Conservation (phyloP, 2,797 vertebrate species). For the Iguana delicatissima region DNA sequence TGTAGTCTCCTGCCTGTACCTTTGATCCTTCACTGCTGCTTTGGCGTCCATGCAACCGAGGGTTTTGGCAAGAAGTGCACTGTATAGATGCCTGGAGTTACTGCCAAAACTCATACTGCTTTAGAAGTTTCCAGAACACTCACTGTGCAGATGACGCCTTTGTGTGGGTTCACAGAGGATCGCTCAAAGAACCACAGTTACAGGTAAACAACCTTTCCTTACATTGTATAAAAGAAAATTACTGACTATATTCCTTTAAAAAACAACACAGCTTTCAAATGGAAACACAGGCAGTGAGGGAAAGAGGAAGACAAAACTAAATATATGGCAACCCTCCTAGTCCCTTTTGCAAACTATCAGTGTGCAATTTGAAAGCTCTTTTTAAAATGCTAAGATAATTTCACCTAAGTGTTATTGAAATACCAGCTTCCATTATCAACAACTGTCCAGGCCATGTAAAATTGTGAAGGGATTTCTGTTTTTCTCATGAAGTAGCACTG, state of each 20-base stretch:
- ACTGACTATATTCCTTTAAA: not conserved
- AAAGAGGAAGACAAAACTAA: not conserved
- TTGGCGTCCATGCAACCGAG: too few relatives aligned
- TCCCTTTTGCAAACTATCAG: conserved; percentile 6
- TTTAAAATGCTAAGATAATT: conserved; percentile 24
- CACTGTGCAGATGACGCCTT: too few relatives aligned
- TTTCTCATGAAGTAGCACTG: not conserved
- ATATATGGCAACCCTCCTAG: conserved; percentile 5
- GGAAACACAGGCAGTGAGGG: not conserved
- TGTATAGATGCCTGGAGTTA: too few relatives aligned
- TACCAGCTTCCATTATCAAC: conserved; percentile 24
- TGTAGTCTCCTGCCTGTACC: too few relatives aligned
- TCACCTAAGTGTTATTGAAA: conserved; percentile 31
- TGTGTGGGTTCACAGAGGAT: too few relatives aligned
- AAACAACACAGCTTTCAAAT: not conserved
- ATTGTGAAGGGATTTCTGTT: conserved; percentile 8
- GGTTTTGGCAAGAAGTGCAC: too few relatives aligned
- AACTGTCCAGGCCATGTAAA: conserved; percentile 18
- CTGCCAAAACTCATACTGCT: too few relatives aligned
- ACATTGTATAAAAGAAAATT: not conserved
- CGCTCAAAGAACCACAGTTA: too few relatives aligned
- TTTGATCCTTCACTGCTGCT: too few relatives aligned
- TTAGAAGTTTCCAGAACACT: too few relatives aligned
- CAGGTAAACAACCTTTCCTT: too few relatives aligned
- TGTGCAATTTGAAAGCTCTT: conserved; percentile 43